These are phyloP conservation scores for Delphinus delphis DNA, from an alignment of 2,113 vertebrate species.

Conservation along the genomic window DNA sequence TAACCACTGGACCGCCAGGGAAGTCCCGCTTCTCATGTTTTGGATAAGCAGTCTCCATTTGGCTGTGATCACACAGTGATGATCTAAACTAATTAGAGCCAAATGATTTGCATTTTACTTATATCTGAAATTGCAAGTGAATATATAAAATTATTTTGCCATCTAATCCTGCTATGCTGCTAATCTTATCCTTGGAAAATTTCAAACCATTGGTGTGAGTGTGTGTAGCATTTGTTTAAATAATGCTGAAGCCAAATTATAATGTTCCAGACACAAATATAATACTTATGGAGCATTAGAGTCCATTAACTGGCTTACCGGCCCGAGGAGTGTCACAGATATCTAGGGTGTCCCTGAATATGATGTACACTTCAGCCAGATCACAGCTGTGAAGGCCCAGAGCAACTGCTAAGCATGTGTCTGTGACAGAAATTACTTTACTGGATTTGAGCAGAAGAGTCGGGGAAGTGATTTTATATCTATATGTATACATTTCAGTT, in stretches of 20 bases:
- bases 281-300: slow-evolving; percentile 20
- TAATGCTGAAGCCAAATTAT: slow-evolving; percentile 4
- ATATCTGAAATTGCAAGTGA: slow-evolving; percentile 26
- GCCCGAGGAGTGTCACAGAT: background rate
- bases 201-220: background rate
- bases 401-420: background rate
- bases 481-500: background rate
- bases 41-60: background rate
- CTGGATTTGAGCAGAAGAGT: background rate
- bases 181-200: slow-evolving; percentile 42
- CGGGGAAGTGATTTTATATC: background rate
- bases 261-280: background rate
- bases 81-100: slow-evolving; percentile 19
- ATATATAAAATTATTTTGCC: slow-evolving; percentile 40
- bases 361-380: background rate
- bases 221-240: slow-evolving; percentile 23
- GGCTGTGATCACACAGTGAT: slow-evolving; percentile 22
- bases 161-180: slow-evolving; percentile 31
- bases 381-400: background rate
- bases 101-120: slow-evolving; percentile 23
- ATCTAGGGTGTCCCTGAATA: slow-evolving; percentile 4
- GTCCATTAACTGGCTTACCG: slow-evolving; percentile 46
- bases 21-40: background rate
- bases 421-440: background rate
- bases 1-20: no score